A percentile compares a stretch with the other conserved stretches of the same genome.
These are phyloP conservation scores for Bombus turneri DNA, from an alignment of 1,140 invertebrate species.

Conservation along the genomic window DNA sequence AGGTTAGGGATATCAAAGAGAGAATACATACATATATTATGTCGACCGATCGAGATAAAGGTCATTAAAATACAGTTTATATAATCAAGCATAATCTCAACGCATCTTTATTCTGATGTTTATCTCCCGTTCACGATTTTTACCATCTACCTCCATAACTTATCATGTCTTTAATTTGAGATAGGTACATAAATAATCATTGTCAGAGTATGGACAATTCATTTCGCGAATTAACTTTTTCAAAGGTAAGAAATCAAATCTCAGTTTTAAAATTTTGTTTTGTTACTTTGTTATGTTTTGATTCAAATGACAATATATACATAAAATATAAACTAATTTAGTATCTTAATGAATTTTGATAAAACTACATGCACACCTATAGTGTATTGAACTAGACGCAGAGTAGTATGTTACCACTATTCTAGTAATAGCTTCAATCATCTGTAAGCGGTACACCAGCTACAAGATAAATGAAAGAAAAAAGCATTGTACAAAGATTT, in stretches of 20 bases:
- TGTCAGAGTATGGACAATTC: background rate
- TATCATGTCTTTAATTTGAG: background rate
- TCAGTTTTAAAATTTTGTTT: background rate
- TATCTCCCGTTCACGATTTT: background rate
- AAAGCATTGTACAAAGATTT: constrained; percentile 41
- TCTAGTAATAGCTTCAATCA: background rate
- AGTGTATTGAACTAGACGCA: background rate
- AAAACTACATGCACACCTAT: no score
- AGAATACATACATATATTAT: background rate
- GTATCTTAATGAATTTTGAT: no score
- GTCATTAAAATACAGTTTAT: constrained; percentile 33
- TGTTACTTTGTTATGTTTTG: background rate
- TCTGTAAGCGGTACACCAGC: background rate
- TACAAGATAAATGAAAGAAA: background rate
- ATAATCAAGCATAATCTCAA: background rate
- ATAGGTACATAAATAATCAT: no score
- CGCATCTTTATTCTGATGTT: background rate
- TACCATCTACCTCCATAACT: background rate
- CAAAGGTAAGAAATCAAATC: background rate
- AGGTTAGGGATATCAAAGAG: background rate
- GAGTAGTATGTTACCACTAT: background rate
- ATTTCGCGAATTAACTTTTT: background rate
- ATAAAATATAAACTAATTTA: no score
- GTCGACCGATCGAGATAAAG: constrained; percentile 2
- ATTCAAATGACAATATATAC: no score